Percentiles rank a stretch among this genome's conserved stretches.
Conservation (phyloP, 2,888 invertebrate genomes). For the Osmoderma eremita region DNA sequence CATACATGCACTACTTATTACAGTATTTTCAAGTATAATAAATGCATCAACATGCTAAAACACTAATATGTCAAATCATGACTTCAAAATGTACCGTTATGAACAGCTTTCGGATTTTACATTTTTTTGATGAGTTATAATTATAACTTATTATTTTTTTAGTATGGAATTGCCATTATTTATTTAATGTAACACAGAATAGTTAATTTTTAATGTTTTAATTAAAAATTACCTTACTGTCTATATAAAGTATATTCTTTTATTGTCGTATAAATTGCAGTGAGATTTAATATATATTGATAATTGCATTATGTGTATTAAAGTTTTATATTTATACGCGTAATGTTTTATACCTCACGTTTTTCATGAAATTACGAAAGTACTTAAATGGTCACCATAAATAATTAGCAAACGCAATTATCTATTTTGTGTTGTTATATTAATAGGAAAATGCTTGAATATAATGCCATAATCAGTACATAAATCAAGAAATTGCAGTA, state of each 20-base stretch:
- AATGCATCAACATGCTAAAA: not conserved
- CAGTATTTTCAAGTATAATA: not conserved
- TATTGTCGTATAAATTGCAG: slow-evolving; percentile 23
- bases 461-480: slow-evolving; percentile 35
- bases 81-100: not conserved
- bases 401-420: slow-evolving; percentile 12
- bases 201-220: slow-evolving; percentile 37
- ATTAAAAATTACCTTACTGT: slow-evolving; percentile 29
- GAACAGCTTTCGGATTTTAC: too few relatives aligned
- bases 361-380: slow-evolving; percentile 57
- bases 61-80: not conserved
- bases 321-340: slow-evolving; percentile 56
- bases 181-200: slow-evolving; percentile 33
- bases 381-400: slow-evolving; percentile 52
- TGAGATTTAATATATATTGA: slow-evolving; percentile 18
- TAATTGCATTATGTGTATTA: slow-evolving; percentile 38
- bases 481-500: slow-evolving; percentile 34
- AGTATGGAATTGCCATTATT: slow-evolving; percentile 41
- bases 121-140: slow-evolving; percentile 22
- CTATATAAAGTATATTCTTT: slow-evolving; percentile 26
- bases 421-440: slow-evolving; percentile 24
- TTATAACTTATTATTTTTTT: slow-evolving; percentile 41
- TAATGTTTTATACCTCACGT: slow-evolving; percentile 61
- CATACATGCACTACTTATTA: not conserved
- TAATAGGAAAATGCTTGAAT: slow-evolving; percentile 31